A percentile compares a stretch with the other conserved stretches of the same genome.
These are phyloP conservation scores for Pachycephus smyrnensis DNA, from an alignment of 2,888 invertebrate species.

Conservation along the genomic window DNA sequence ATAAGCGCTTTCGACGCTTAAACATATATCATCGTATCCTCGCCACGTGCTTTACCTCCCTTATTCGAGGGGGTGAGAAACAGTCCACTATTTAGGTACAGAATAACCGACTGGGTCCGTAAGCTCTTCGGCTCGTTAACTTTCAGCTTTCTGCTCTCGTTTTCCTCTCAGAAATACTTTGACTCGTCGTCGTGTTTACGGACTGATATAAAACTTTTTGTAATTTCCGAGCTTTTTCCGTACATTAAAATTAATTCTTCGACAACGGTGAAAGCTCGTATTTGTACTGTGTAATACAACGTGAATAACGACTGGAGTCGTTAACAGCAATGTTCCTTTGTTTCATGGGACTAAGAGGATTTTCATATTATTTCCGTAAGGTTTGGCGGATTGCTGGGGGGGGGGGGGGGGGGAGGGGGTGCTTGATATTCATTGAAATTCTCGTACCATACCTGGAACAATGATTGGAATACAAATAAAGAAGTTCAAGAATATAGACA, in stretches of 20 bases:
- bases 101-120: neutral
- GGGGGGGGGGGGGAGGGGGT: neutral
- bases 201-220: neutral
- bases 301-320: neutral
- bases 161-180: neutral
- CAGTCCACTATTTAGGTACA: neutral
- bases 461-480: neutral
- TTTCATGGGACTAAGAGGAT: neutral
- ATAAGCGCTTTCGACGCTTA: neutral
- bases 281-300: neutral
- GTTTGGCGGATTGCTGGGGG: neutral
- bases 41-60: neutral
- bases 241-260: neutral
- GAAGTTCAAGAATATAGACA: neutral
- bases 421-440: neutral
- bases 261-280: neutral
- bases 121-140: neutral
- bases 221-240: neutral
- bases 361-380: neutral
- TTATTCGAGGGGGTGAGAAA: neutral
- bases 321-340: neutral
- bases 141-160: neutral
- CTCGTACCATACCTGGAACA: neutral
- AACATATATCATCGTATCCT: neutral
- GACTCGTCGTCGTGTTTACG: neutral